Evolutionary conservation across 2,888 invertebrate genomes (phyloP).

Genomic region (Watsonalla cultraria): DNA sequence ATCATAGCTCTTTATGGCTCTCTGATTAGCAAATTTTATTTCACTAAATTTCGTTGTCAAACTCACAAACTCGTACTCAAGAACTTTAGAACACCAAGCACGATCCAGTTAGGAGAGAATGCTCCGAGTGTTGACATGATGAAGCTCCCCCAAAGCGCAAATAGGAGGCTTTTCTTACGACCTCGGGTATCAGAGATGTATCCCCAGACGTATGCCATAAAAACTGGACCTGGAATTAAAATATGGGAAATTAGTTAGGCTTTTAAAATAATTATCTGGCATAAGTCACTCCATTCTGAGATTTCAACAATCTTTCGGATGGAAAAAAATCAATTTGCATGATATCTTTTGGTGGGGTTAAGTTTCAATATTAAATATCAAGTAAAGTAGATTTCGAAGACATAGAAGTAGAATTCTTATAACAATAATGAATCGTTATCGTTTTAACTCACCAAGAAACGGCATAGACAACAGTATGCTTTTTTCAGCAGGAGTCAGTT

Average conservation of each 20-base stretch:
- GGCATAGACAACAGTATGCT: constrained; percentile 82
- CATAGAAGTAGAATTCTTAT: no score
- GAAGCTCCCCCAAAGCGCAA: constrained; percentile 38
- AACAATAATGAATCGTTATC: no score
- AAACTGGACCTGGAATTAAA: constrained; percentile 36
- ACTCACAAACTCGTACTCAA: constrained; percentile 46
- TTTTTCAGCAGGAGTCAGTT: constrained; percentile 68
- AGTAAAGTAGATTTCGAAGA: no score
- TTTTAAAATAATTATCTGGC: no score
- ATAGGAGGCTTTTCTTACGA: constrained; percentile 31
- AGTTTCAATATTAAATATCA: no score
- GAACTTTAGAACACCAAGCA: constrained; percentile 42
- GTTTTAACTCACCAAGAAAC: constrained; percentile 79
- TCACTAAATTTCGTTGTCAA: background rate
- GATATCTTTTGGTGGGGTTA: no score
- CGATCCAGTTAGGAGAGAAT: constrained; percentile 49
- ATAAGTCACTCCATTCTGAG: no score
- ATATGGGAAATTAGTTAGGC: no score
- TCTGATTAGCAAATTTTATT: no score
- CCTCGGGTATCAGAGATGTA: constrained; percentile 50
- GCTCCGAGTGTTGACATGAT: constrained; percentile 31
- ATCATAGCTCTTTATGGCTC: no score
- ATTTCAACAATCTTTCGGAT: background rate
- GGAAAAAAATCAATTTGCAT: no score
- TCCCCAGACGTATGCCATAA: constrained; percentile 52